Percentiles rank a stretch among this genome's conserved stretches.
phyloP scores from a whole-genome alignment of 2,888 invertebrate species.

The Beris chalybata region DNA sequence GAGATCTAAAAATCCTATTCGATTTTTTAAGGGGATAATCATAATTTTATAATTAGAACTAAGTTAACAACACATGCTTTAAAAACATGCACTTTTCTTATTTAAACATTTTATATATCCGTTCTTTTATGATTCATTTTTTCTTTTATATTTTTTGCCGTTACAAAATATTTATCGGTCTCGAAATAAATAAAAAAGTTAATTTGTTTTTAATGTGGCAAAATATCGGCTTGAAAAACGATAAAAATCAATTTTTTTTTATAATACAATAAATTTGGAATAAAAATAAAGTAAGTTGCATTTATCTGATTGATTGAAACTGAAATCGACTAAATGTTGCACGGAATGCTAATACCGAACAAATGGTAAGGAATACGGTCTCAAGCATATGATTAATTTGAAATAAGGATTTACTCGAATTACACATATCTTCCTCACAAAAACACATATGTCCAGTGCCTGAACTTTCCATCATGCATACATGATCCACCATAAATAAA shows the following conservation, averaged over 20 bases:
- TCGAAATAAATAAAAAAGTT: too few relatives aligned
- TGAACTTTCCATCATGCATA: conserved; percentile 98
- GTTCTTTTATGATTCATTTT: conserved; percentile 4
- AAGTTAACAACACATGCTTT: conserved; percentile 40
- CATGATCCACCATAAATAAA: conserved; percentile 96
- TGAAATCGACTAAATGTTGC: conserved; percentile 11
- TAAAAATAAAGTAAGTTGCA: neutral
- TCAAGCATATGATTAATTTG: conserved; percentile 24
- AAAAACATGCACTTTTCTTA: conserved; percentile 40
- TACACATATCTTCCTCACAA: conserved; percentile 97
- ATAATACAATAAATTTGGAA: neutral
- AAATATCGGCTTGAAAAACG: too few relatives aligned
- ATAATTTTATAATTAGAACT: conserved; percentile 24
- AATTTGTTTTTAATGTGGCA: too few relatives aligned
- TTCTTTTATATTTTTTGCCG: neutral
- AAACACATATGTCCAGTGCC: conserved; percentile 98
- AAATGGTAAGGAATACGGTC: conserved; percentile 26
- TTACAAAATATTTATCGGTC: too few relatives aligned
- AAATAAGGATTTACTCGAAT: conserved; percentile 59
- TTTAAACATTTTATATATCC: conserved; percentile 1
- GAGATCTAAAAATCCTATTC: conserved; percentile 23
- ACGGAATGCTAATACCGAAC: conserved; percentile 14
- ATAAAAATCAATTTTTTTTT: too few relatives aligned
- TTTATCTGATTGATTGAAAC: conserved; percentile 1
- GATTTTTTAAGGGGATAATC: neutral